Conservation (phyloP, 2,113 vertebrate species). For the Macquaria ambigua region DNA sequence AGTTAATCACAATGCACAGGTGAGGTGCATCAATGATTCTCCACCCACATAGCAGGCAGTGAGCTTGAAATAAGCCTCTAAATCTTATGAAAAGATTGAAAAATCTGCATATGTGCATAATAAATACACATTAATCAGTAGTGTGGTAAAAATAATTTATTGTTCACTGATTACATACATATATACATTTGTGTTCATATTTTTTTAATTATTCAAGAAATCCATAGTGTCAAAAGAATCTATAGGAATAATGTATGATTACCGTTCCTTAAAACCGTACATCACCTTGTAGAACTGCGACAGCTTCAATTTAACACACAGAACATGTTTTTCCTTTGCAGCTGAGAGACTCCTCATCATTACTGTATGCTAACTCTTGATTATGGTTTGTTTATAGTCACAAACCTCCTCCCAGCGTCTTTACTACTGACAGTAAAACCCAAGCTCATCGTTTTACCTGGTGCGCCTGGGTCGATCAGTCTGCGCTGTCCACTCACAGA, state of each 20-base stretch:
- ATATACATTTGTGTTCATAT: background rate
- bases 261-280: background rate
- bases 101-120: background rate
- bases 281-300: no score
- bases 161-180: constrained; percentile 14
- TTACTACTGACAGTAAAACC: constrained; percentile 33
- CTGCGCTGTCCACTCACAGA: background rate
- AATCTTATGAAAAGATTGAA: background rate
- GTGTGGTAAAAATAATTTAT: constrained; percentile 37
- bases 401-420: background rate
- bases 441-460: constrained; percentile 22
- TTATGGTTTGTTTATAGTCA: constrained; percentile 28
- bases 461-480: background rate
- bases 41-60: background rate
- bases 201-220: background rate
- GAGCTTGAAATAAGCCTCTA: no score
- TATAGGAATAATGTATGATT: background rate
- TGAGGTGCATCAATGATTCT: constrained; percentile 40
- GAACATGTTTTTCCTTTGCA: constrained; percentile 2
- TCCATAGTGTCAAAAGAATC: background rate
- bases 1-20: constrained; percentile 46
- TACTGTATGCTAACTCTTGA: background rate
- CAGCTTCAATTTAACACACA: background rate
- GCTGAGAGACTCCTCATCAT: constrained; percentile 5
- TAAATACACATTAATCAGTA: background rate